Conservation (phyloP, 2,113 vertebrate species). For the Oceanodroma tethys region DNA sequence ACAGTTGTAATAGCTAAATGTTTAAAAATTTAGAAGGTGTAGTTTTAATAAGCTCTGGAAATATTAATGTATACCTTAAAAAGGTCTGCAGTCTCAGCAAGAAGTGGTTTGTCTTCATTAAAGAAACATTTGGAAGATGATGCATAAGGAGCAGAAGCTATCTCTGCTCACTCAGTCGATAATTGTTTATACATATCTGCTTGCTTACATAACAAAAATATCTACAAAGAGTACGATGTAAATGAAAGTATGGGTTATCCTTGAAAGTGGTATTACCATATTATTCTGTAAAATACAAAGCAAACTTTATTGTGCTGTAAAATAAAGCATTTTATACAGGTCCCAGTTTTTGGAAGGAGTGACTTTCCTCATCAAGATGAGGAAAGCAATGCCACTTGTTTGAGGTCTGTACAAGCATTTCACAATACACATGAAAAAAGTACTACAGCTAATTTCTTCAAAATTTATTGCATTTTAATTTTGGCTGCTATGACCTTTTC, state of each 20-base stretch:
- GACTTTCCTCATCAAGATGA: background rate
- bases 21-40: conserved; percentile 15
- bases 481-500: background rate
- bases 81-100: conserved; percentile 2
- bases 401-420: background rate
- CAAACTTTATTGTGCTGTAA: background rate
- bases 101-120: conserved; percentile 30
- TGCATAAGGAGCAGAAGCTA: background rate
- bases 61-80: conserved; percentile 4
- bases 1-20: background rate
- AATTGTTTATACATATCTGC: background rate
- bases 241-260: background rate
- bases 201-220: background rate
- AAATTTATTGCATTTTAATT: background rate
- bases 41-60: conserved; percentile 31
- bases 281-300: background rate
- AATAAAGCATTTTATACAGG: background rate
- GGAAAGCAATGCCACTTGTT: background rate
- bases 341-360: background rate
- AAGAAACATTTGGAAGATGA: conserved; percentile 4
- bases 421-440: background rate
- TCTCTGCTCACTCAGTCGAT: background rate
- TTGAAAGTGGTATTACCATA: background rate
- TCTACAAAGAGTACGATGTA: background rate
- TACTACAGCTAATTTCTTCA: background rate